Percentiles rank a stretch among this genome's conserved stretches.
Evolutionary conservation across 1,140 invertebrate species (phyloP).

Genomic region (Cydia splendana): DNA sequence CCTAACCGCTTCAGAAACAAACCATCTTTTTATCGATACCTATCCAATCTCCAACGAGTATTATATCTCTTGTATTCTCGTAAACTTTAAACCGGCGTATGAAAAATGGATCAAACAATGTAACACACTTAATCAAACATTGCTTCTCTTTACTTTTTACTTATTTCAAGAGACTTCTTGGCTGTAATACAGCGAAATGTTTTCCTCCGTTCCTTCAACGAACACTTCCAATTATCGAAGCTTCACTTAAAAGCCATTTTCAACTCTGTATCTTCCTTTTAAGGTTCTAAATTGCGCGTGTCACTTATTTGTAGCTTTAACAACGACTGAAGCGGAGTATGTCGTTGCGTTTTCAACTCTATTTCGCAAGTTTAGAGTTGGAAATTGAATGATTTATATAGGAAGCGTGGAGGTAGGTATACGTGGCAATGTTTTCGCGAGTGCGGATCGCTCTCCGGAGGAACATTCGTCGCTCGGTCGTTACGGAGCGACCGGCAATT

Average conservation of each 20-base stretch:
- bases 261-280: neutral
- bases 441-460: conserved; percentile 19
- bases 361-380: neutral
- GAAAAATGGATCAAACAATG: conserved; percentile 8
- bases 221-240: conserved; percentile 26
- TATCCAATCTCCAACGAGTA: neutral
- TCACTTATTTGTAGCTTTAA: neutral
- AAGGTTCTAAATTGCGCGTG: neutral
- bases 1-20: neutral
- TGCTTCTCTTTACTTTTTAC: conserved; percentile 7
- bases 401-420: neutral
- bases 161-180: conserved; percentile 18
- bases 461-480: conserved; percentile 26
- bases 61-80: neutral
- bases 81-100: neutral
- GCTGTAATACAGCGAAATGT: conserved; percentile 20
- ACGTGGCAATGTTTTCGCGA: conserved; percentile 16
- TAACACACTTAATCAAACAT: conserved; percentile 17
- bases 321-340: neutral
- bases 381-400: neutral
- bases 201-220: conserved; percentile 1
- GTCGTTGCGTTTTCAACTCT: neutral
- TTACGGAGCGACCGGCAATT: conserved; percentile 11
- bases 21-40: neutral
- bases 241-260: neutral